Evolutionary conservation across 2,113 vertebrate genomes (phyloP).

Genomic region (Argyrosomus japonicus): DNA sequence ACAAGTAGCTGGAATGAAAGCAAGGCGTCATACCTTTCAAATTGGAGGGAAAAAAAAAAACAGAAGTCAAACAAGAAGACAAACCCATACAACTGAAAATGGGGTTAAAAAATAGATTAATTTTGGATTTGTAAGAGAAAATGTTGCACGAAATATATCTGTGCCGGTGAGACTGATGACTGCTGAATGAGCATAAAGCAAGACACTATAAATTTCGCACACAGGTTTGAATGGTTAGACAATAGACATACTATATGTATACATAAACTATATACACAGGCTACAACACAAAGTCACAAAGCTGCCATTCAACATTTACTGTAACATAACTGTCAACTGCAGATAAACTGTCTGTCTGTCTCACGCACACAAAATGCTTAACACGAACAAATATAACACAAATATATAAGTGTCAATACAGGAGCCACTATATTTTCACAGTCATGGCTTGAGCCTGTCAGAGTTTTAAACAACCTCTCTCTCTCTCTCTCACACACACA

Average conservation of each 20-base stretch:
- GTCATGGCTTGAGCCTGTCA: conserved; percentile 14
- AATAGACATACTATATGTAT: not conserved
- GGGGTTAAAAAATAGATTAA: conserved; percentile 12
- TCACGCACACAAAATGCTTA: not conserved
- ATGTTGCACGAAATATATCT: conserved; percentile 2
- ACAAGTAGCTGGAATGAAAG: conserved; percentile 62
- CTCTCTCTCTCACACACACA: conserved; percentile 4
- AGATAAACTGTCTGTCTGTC: not conserved
- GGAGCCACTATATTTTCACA: conserved; percentile 1
- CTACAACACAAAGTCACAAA: not conserved
- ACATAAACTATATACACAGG: not conserved
- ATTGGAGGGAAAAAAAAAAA: conserved; percentile 16
- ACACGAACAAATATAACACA: not conserved
- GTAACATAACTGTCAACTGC: conserved; percentile 3
- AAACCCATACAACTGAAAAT: conserved; percentile 34
- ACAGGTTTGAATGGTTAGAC: not conserved
- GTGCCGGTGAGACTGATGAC: not conserved
- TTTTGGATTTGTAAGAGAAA: not conserved
- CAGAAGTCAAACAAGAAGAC: conserved; percentile 16
- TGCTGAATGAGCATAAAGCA: conserved; percentile 22
- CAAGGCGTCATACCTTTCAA: conserved; percentile 43
- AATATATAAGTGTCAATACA: conserved; percentile 4
- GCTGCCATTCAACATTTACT: conserved; percentile 17
- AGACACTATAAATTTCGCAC: not conserved
- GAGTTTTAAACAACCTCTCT: conserved; percentile 12